Evolutionary conservation across 2,888 invertebrate genomes (phyloP), one percentile per base, ranked within the genome.

Genomic region (Nematopogon swammerdamellus): DNA sequence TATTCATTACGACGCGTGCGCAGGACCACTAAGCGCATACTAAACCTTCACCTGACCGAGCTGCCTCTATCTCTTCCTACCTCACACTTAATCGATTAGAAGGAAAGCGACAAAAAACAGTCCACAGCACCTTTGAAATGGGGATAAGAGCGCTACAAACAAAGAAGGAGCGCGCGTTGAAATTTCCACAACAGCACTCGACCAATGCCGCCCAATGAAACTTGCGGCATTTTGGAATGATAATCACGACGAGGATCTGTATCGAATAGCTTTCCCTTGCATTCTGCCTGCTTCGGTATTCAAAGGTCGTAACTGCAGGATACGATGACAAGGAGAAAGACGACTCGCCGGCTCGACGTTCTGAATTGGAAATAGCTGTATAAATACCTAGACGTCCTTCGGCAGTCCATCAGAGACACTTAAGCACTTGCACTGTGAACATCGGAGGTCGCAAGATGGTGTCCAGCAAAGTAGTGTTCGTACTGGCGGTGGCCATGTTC

Each of bases 281-380:
- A 63, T 68, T 70, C 63, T 58, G 57, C 60, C 58, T 59, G 60
- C 58, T 58, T 60, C 57, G 57, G 57, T 56, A 60, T 57, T 60
- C 63, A 65, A 75, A 76, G 65, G 71, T 65, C 69, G 63, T 64
- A 79, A 68, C 64, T 67, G 55, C 63, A 55, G 58, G 56, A 56
- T 60, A 61, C 58, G 58, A 61, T 60, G 65, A 63, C 70, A 69
- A 68, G 59, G 63, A 61, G 69, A 62, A 67, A 70, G 71, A 70
- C 74, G 68, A 70, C 70, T 68, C 67, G 67, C 70, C 70, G 77
- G 62, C 56, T 64, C 62, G 63, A 69, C 69, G 76, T 65, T 62
- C 70, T 73, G 74, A 75, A 76, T 79, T 77, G 72, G 74, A 77
- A 80, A 79, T 79, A 72, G 79, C 80, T 74, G 80, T 80, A 80